Percentiles rank a stretch among this genome's conserved stretches.
phyloP scores from a whole-genome alignment of 2,888 invertebrate genomes.

The Eupelmus urozonus region DNA sequence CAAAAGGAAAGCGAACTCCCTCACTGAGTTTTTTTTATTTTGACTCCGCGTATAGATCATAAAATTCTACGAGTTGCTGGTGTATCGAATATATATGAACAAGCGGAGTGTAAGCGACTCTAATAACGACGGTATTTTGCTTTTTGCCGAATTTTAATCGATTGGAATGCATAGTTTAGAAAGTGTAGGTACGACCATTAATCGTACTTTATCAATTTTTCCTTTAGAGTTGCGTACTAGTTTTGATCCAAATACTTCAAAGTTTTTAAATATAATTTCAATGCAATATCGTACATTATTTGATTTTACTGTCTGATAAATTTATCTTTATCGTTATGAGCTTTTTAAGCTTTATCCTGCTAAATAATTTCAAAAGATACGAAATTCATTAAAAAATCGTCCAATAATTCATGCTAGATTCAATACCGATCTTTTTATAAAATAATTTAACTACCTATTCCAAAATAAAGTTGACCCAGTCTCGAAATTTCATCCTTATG shows the following conservation, averaged over 20 bases:
- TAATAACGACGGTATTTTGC: conserved; percentile 17
- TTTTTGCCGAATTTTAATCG: conserved; percentile 1
- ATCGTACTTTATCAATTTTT: neutral
- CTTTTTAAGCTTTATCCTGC: neutral
- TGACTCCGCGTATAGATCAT: conserved; percentile 24
- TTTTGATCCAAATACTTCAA: neutral
- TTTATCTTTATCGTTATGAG: too few species aligned
- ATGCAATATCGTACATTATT: too few species aligned
- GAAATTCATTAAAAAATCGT: too few species aligned
- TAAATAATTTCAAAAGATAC: neutral
- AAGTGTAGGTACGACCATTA: neutral
- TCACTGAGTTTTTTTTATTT: neutral
- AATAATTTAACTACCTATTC: too few species aligned
- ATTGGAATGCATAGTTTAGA: conserved; percentile 16
- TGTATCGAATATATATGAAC: conserved; percentile 36
- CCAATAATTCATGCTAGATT: too few species aligned
- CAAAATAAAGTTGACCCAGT: too few species aligned
- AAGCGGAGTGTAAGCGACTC: conserved; percentile 46
- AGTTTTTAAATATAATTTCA: neutral
- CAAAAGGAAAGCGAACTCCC: conserved; percentile 16
- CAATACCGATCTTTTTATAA: too few species aligned
- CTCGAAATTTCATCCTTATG: too few species aligned
- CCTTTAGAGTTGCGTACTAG: neutral
- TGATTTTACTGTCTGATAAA: too few species aligned
- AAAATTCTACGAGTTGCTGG: conserved; percentile 32